A percentile compares a stretch with the other conserved stretches of the same genome.
These are phyloP conservation scores for Toxotes lorentzi DNA, from an alignment of 2,797 vertebrate genomes.

Conservation along the genomic window DNA sequence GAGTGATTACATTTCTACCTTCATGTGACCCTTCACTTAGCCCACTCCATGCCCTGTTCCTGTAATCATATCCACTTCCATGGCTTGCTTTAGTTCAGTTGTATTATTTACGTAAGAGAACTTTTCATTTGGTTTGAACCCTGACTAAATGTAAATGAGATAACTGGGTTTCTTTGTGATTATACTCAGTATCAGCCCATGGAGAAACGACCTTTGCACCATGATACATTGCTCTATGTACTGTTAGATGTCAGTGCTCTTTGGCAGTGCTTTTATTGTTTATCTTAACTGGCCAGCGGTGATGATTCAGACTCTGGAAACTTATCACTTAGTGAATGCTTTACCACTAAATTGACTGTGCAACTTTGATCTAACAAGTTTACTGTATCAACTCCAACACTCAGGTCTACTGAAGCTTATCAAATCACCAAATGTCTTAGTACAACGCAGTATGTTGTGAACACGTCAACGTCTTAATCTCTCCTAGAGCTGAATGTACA, in stretches of 20 bases:
- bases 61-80: conserved; percentile 24
- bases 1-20: conserved; percentile 6
- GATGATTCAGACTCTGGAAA: conserved; percentile 53
- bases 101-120: conserved; percentile 2
- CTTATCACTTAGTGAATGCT: conserved; percentile 43
- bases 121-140: conserved; percentile 24
- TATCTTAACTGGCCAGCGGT: conserved; percentile 61
- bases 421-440: conserved; percentile 86
- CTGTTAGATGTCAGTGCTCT: conserved; percentile 22
- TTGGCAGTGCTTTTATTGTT: conserved; percentile 25
- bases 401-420: conserved; percentile 82
- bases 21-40: conserved; percentile 3
- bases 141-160: conserved; percentile 40
- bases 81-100: conserved; percentile 19
- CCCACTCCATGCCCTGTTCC: conserved; percentile 1
- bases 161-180: conserved; percentile 23
- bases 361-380: conserved; percentile 74
- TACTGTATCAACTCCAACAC: conserved; percentile 81
- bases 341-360: conserved; percentile 61
- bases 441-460: conserved; percentile 69
- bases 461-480: conserved; percentile 85
- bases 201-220: conserved; percentile 22
- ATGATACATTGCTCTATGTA: conserved; percentile 21
- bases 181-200: conserved; percentile 10
- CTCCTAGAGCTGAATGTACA: conserved; percentile 76